A percentile compares a stretch with the other conserved stretches of the same genome.
Conservation (phyloP, 2,113 vertebrate genomes). For the Triplophysa tibetana region DNA sequence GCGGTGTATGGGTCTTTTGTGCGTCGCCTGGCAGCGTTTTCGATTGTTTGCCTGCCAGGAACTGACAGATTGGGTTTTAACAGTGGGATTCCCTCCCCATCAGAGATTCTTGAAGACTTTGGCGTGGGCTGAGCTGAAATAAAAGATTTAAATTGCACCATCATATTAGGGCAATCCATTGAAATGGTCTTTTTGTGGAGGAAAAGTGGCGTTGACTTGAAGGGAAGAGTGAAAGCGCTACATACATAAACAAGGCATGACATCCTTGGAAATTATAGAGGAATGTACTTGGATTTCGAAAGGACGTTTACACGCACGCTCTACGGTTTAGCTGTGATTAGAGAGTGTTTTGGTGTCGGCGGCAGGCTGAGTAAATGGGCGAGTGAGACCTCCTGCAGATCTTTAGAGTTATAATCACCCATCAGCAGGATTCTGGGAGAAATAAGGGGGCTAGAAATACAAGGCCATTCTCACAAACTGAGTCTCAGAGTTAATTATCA, state of each 20-base stretch:
- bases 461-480: neutral
- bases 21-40: slow-evolving; percentile 22
- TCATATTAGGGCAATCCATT: slow-evolving; percentile 9
- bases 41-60: slow-evolving; percentile 36
- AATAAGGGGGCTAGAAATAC: slow-evolving; percentile 9
- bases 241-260: slow-evolving; percentile 3
- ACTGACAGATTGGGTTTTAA: slow-evolving; percentile 41
- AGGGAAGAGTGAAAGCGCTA: neutral
- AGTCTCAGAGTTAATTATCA: slow-evolving; percentile 73
- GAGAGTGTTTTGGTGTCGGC: slow-evolving; percentile 61
- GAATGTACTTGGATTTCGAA: slow-evolving; percentile 28
- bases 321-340: slow-evolving; percentile 65
- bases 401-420: slow-evolving; percentile 75
- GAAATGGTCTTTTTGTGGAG: slow-evolving; percentile 15
- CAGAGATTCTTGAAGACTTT: slow-evolving; percentile 33
- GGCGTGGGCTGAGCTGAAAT: neutral
- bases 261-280: slow-evolving; percentile 20
- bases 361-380: slow-evolving; percentile 66
- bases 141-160: slow-evolving; percentile 15
- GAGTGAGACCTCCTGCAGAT: slow-evolving; percentile 61
- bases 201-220: neutral
- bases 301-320: slow-evolving; percentile 18
- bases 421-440: slow-evolving; percentile 68
- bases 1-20: slow-evolving; percentile 22
- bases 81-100: slow-evolving; percentile 39